Base-by-base conservation (phyloP, 2,888 invertebrate species). In the Patella pellucida region DNA sequence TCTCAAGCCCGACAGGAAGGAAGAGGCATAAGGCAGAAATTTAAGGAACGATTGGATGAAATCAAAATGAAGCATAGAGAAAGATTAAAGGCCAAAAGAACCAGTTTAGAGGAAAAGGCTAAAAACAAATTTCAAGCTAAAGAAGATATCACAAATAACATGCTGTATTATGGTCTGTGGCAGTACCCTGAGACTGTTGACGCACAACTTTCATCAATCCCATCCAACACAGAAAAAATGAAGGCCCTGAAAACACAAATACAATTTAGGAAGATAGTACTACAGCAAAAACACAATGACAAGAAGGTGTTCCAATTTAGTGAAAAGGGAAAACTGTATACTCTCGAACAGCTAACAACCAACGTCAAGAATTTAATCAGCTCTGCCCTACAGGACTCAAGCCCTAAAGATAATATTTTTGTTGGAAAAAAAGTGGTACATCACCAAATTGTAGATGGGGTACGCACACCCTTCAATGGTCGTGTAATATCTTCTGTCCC, bases 381-480 rank as follows among this genome's bases (percentile, higher is more conserved):
- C 56, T 56, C 56, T n/a, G 15, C 56, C n/a, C 56, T 56, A 56
- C 16, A 56, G n/a, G 3, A 4, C 4, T 7, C 9, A 4, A 4
- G 4, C 9, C 4, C 5, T 7, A 16, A 56, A 7, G 9, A 56
- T n/a, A 56, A 7, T n/a, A 7, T 56, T 56, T 15, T 15, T 56
- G 56, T 4, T 7, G 1, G n/a, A n/a, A n/a, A 56, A n/a, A 56
- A 56, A 9, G n/a, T 56, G 15, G n/a, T 56, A 56, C 56, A 56
- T n/a, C n/a, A 56, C 56, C 56, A 56, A 9, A 15, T 56, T n/a
- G 56, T 56, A n/a, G 56, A 56, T 16, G 56, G 16, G n/a, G 9
- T 56, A n/a, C 56, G 56, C 15, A 56, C 56, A 56, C 56, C 56
- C 4, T 56, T 56, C 56, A 56, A 56, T 56, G 56, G 56, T n/a